Base-by-base conservation (phyloP, 2,888 invertebrate species). In the Ctena decussata region DNA sequence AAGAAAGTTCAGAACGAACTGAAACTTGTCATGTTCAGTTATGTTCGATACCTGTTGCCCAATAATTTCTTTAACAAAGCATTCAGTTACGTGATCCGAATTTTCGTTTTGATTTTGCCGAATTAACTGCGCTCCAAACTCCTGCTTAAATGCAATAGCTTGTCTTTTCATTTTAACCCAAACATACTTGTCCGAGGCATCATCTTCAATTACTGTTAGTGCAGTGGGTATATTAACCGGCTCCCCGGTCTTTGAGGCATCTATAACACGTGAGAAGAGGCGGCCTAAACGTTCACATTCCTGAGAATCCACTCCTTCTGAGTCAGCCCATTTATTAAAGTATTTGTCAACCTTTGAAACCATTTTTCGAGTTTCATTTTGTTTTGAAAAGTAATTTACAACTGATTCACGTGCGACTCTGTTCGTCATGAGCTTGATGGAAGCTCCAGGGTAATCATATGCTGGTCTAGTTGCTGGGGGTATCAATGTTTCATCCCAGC, bases 221-320 rank as follows among this genome's bases (percentile, higher is more conserved):
- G 37, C 74, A 49, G 15, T n/a, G 41, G 85, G 85, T 24, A 89
- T 85, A 39, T 82, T 53, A 1, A 82, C 44, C 8, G 30, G 49
- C 27, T 87, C 90, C 0, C 95, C 96, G 11, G 94, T 94, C 90
- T 96, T 96, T 32, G 95, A 94, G 82, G 95, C 95, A 86, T 96
- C 96, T 5, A 96, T 85, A 89, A 90, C 87, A 27, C 87, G 77
- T 1, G 93, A 92, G 77, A 93, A 91, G 8, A 87, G 78, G 70
- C 87, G 82, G 18, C 91, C 93, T 21, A 93, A 71, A 37, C 85
- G 80, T 27, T 90, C 76, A 49, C 93, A 93, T 57, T 84, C 78
- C 0, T 84, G 73, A 24, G 92, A 90, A 60, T 90, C 93, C 0
- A 95, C 91, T 15, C 95, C 76, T 70, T 90, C 75, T 35, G 80